A percentile compares a stretch with the other conserved stretches of the same genome.
Conservation (phyloP, 2,888 invertebrate genomes). For the Aromia moschata region DNA sequence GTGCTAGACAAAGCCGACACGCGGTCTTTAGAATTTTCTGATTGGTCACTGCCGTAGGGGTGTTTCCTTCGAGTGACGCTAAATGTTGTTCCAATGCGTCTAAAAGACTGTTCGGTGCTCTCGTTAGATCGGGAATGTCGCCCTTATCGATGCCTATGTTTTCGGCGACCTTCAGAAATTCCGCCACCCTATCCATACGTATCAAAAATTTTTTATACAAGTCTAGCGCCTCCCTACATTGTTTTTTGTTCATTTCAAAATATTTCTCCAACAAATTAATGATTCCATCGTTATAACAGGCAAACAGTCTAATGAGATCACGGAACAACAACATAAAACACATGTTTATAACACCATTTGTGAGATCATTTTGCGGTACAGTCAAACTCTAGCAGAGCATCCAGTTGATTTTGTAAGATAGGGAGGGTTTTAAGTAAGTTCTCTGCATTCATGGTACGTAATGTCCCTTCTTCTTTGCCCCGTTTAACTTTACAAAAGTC, state of each 20-base stretch:
- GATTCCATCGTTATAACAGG: conserved; percentile 99
- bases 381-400: conserved; percentile 97
- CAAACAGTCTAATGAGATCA: conserved; percentile 97
- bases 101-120: conserved; percentile 96
- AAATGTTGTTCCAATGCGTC: conserved; percentile 98
- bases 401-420: conserved; percentile 94
- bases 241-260: conserved; percentile 99
- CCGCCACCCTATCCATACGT: conserved; percentile 98
- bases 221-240: conserved; percentile 97
- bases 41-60: conserved; percentile 85
- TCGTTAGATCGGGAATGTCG: conserved; percentile 98
- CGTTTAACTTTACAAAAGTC: conserved; percentile 99
- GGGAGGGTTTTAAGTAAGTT: conserved; percentile 97
- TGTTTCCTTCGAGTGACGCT: conserved; percentile 92
- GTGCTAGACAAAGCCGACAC: conserved; percentile 89
- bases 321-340: conserved; percentile 99
- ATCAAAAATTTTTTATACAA: conserved; percentile 99
- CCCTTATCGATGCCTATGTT: conserved; percentile 99
- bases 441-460: conserved; percentile 97
- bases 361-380: conserved; percentile 95
- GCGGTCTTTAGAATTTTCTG: conserved; percentile 89
- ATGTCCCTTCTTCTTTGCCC: conserved; percentile 97
- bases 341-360: conserved; percentile 96
- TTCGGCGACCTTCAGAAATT: conserved; percentile 90
- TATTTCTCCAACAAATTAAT: conserved; percentile 99